A percentile compares a stretch with the other conserved stretches of the same genome.
phyloP scores from a whole-genome alignment of 2,888 invertebrate genomes.

The Scaptomyza parva region DNA sequence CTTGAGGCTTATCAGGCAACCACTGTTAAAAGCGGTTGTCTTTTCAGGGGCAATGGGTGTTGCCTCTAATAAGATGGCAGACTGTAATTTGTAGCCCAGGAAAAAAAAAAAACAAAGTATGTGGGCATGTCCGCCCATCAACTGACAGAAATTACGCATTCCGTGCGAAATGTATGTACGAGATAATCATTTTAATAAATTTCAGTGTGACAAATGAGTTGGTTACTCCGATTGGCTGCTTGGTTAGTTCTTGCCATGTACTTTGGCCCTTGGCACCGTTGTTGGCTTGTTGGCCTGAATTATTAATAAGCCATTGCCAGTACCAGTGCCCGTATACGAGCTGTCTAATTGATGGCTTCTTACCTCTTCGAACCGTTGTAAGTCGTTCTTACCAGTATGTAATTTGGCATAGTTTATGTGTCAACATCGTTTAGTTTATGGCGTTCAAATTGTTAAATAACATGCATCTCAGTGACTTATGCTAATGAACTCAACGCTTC shows the following conservation, averaged over 20 bases:
- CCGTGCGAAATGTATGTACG: conserved; percentile 76
- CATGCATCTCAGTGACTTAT: conserved; percentile 39
- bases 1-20: conserved; percentile 44
- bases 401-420: conserved; percentile 50
- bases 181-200: conserved; percentile 82
- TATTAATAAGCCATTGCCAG: conserved; percentile 61
- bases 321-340: conserved; percentile 31
- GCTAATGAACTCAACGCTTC: conserved; percentile 25
- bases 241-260: conserved; percentile 4
- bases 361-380: not conserved
- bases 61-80: conserved; percentile 26
- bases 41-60: conserved; percentile 9
- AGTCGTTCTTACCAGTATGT: conserved; percentile 1
- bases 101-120: not conserved
- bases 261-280: conserved; percentile 18
- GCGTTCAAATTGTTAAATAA: conserved; percentile 22
- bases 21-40: conserved; percentile 44
- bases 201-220: conserved; percentile 77
- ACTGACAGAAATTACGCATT: conserved; percentile 73
- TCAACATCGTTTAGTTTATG: conserved; percentile 32
- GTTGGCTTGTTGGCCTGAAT: conserved; percentile 55
- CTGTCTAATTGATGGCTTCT: conserved; percentile 64
- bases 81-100: conserved; percentile 52
- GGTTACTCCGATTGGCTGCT: conserved; percentile 29
- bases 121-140: conserved; percentile 17